Evolutionary conservation across 2,113 vertebrate species (phyloP).

Genomic region (Tachycineta bicolor): DNA sequence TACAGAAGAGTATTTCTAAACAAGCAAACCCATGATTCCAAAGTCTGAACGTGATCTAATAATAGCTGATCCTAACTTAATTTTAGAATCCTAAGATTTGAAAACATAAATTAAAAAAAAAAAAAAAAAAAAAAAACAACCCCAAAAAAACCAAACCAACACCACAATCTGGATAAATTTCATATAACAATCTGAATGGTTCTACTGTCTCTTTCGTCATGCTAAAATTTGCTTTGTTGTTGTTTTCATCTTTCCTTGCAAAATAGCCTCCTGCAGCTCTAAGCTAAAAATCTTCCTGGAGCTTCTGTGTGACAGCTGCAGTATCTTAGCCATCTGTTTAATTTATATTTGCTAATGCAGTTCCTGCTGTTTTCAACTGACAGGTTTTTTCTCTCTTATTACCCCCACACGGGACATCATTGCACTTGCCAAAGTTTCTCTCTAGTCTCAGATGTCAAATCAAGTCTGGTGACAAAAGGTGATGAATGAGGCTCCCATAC

Average conservation of each 20-base stretch:
- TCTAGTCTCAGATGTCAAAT: conserved; percentile 56
- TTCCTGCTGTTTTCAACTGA: conserved; percentile 68
- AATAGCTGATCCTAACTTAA: neutral
- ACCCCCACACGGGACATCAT: conserved; percentile 55
- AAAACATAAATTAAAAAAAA: neutral
- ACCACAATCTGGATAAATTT: neutral
- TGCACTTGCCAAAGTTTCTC: conserved; percentile 58
- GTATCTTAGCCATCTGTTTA: conserved; percentile 71
- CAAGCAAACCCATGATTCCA: neutral
- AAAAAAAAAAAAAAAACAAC: neutral
- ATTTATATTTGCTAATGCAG: conserved; percentile 71
- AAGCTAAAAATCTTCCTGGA: conserved; percentile 55
- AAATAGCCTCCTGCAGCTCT: conserved; percentile 51
- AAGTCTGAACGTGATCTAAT: neutral
- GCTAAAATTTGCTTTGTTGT: conserved; percentile 7
- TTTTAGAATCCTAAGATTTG: neutral
- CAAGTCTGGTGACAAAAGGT: conserved; percentile 48
- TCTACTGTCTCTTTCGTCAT: neutral
- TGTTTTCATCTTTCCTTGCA: conserved; percentile 40
- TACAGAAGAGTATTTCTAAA: neutral
- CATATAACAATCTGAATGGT: neutral
- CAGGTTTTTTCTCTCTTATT: conserved; percentile 66
- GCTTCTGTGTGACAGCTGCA: conserved; percentile 58
- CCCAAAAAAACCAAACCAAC: neutral
- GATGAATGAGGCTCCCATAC: conserved; percentile 7